Evolutionary conservation across 2,113 vertebrate genomes (phyloP).

Genomic region (Sardina pilchardus): DNA sequence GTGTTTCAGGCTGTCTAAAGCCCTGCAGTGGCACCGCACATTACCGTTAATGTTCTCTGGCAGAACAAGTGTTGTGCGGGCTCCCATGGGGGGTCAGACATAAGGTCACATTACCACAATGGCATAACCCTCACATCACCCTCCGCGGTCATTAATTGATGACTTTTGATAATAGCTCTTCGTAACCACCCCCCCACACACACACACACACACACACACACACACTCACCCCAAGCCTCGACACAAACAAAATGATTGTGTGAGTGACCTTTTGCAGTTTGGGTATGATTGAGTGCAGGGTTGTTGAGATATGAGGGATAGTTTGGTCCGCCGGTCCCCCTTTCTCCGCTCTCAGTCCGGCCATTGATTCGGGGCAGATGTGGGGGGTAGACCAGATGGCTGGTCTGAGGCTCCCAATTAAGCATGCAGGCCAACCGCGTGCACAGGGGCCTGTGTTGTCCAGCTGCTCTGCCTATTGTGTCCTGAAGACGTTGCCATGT

Average conservation of each 20-base stretch:
- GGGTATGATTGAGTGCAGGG: slow-evolving; percentile 2
- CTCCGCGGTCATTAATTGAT: not conserved
- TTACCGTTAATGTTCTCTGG: slow-evolving; percentile 35
- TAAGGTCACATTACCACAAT: slow-evolving; percentile 25
- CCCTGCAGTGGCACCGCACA: slow-evolving; percentile 8
- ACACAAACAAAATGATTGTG: not conserved
- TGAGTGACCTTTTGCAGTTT: not conserved
- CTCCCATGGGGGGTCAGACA: slow-evolving; percentile 24
- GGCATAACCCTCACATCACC: slow-evolving; percentile 4
- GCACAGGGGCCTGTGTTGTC: slow-evolving; percentile 40
- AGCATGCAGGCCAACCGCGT: slow-evolving; percentile 30
- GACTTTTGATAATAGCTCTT: not conserved
- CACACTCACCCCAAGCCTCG: not conserved
- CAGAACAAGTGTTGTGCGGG: slow-evolving; percentile 34
- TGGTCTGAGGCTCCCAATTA: slow-evolving; percentile 45
- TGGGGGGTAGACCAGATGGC: slow-evolving; percentile 53
- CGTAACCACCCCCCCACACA: not conserved
- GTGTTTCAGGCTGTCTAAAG: slow-evolving; percentile 22
- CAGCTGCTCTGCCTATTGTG: slow-evolving; percentile 55
- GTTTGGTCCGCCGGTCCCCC: not conserved
- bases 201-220: not conserved
- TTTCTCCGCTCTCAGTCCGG: slow-evolving; percentile 23
- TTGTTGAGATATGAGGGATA: slow-evolving; percentile 18
- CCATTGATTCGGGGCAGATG: slow-evolving; percentile 59
- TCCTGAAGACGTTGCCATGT: slow-evolving; percentile 22